phyloP scores from a whole-genome alignment of 2,797 vertebrate genomes.

The Naso thynnoides region DNA sequence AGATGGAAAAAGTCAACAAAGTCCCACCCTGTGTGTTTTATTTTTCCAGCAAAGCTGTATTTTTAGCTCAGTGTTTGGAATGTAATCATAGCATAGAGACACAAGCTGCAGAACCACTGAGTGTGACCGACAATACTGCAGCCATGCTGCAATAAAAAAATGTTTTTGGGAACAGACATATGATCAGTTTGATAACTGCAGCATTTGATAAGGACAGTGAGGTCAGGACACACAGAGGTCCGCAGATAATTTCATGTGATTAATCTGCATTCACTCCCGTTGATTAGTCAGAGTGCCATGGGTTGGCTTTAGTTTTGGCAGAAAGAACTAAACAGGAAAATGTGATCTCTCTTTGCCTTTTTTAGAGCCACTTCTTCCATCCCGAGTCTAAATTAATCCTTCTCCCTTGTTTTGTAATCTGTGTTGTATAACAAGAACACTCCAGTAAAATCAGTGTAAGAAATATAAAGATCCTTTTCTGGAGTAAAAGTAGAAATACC shows the following conservation, averaged over 20 bases:
- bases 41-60: conserved; percentile 48
- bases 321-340: background rate
- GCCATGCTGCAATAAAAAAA: background rate
- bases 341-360: background rate
- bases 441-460: background rate
- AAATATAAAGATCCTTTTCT: background rate
- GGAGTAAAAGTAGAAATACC: background rate
- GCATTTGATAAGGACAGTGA: conserved; percentile 18
- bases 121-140: background rate
- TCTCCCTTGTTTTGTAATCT: background rate
- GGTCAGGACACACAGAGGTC: background rate
- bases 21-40: conserved; percentile 51
- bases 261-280: conserved; percentile 1
- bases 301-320: conserved; percentile 22
- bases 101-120: background rate
- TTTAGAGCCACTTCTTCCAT: background rate
- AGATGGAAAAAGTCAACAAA: conserved; percentile 53
- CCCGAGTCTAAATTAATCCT: background rate
- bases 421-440: background rate
- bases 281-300: conserved; percentile 52
- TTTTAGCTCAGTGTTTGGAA: conserved; percentile 63
- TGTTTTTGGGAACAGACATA: too few species aligned
- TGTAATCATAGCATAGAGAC: conserved; percentile 38
- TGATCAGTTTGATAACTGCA: conserved; percentile 2
- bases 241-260: conserved; percentile 1